Conservation (phyloP, 1,140 invertebrate species). For the Platyscapa corneri region DNA sequence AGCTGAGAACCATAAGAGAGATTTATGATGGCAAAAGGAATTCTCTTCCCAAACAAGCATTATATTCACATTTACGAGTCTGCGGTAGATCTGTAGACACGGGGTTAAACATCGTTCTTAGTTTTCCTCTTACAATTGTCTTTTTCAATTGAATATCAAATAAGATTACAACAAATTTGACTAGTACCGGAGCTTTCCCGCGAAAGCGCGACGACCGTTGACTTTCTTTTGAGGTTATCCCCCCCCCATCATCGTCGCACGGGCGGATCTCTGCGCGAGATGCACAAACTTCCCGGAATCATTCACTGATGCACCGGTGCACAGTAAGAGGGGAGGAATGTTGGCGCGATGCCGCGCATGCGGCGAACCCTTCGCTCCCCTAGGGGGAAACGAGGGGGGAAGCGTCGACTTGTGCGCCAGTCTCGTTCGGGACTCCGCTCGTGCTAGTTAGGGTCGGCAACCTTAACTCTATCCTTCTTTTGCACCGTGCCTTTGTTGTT, state of each 20-base stretch:
- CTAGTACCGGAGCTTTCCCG: background rate
- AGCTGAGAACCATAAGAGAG: too few species aligned
- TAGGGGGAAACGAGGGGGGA: too few species aligned
- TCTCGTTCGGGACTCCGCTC: constrained; percentile 33
- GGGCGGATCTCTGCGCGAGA: background rate
- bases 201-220: background rate
- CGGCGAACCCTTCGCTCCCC: background rate
- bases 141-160: too few species aligned
- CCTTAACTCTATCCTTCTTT: background rate
- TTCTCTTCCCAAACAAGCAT: too few species aligned
- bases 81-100: too few species aligned
- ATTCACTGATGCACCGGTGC: background rate
- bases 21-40: too few species aligned
- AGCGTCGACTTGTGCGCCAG: background rate
- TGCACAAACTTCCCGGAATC: background rate
- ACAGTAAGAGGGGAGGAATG: background rate
- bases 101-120: too few species aligned
- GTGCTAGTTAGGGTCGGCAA: constrained; percentile 39
- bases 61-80: too few species aligned
- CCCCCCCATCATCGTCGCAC: background rate
- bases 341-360: background rate
- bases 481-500: background rate
- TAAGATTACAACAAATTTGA: too few species aligned
- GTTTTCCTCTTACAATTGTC: too few species aligned
- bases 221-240: constrained; percentile 3